Base-by-base conservation (phyloP, 2,113 vertebrate species). In the Chloropsis hardwickii region DNA sequence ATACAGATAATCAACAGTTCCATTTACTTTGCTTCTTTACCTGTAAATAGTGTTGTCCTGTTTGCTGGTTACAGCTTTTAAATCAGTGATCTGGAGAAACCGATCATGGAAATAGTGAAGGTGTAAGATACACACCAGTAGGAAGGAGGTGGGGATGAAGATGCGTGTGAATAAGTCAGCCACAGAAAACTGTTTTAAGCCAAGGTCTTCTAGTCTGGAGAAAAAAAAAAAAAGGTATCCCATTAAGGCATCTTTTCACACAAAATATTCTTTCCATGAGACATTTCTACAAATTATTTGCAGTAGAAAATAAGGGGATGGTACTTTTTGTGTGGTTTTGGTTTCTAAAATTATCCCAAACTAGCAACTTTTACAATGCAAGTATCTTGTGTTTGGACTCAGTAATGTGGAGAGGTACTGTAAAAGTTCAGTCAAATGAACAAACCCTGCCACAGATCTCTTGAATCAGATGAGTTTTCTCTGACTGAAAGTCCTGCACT, bases 21-120 rank as follows among this genome's bases (percentile, higher is more conserved):
- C 8, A 44, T 81, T 65, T 45, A 44, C 11, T 61, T 61, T 22
- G 4, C 10, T 76, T 48, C 15, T 97, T 98, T 97, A 99, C 99
- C 99, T 99, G 98, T 99, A 99, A 97, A 99, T 98, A 50, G 98
- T 98, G 97, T 98, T 99, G 96, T 99, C 98, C 91, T 99, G 98
- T 97, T 99, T 99, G 94, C 98, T 98, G 96, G 98, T 98, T 70
- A 99, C 98, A 77, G 98, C 98, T 96, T 99, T 99, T 39, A 99
- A 98, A 97, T 99, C 99, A 5, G 99, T 99, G 95, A 99, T 99
- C 95, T 98, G 96, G 18, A 99, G 99, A 94, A 99, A 99, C 39
- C 91, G 98, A 79, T 99, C 98, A 53, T 99, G 99, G 97, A 99
- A 99, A 88, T 99, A 99, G 98, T 99, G 99, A 82, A 99, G 98